phyloP scores from a whole-genome alignment of 2,888 invertebrate species.

The Acrocyrtus sp. region DNA sequence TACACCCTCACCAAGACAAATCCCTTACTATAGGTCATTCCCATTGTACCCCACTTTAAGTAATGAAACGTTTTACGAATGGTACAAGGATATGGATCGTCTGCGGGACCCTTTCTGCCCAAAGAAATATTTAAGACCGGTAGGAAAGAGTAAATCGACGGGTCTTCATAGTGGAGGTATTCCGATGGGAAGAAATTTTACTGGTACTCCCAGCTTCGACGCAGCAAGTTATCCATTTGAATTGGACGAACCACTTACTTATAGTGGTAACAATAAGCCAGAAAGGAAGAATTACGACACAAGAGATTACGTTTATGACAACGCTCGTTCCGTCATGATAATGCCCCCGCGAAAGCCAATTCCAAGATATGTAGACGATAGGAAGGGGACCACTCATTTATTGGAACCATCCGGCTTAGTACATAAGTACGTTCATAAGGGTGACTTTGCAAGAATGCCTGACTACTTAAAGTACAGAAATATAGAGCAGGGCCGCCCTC shows the following conservation, averaged over 20 bases:
- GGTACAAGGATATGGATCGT: constrained; percentile 32
- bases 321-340: constrained; percentile 29
- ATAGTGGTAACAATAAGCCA: too few relatives aligned
- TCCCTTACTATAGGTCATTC: constrained; percentile 33
- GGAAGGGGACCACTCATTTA: constrained; percentile 24
- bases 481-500: constrained; percentile 28
- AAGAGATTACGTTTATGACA: constrained; percentile 34
- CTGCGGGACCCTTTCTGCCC: constrained; percentile 7
- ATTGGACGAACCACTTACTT: too few relatives aligned
- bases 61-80: constrained; percentile 29
- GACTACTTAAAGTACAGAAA: constrained; percentile 23
- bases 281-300: constrained; percentile 19
- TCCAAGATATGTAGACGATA: constrained; percentile 37
- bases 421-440: constrained; percentile 10
- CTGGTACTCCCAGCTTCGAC: too few relatives aligned
- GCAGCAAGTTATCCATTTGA: too few relatives aligned
- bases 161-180: constrained; percentile 19
- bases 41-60: constrained; percentile 33
- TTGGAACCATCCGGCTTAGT: constrained; percentile 28
- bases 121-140: constrained; percentile 3
- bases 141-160: constrained; percentile 21
- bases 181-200: too few relatives aligned
- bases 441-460: constrained; percentile 28
- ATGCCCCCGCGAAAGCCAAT: constrained; percentile 26
- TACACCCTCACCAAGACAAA: neutral